Evolutionary conservation across 2,113 vertebrate genomes (phyloP).

Genomic region (Zosterops japonicus): DNA sequence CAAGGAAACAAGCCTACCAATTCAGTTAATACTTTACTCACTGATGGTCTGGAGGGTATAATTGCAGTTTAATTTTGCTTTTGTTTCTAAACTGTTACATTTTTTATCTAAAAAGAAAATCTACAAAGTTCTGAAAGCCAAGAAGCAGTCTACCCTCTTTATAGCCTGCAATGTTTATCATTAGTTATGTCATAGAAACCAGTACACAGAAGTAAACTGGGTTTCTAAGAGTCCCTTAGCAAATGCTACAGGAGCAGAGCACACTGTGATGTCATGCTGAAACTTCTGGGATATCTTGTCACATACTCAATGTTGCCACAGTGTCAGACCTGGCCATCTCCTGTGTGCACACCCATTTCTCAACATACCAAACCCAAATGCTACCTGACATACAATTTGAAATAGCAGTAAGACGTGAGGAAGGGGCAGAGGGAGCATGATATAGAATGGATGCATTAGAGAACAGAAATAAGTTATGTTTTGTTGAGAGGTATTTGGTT

Average conservation of each 20-base stretch:
- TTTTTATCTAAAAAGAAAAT: neutral
- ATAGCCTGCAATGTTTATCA: neutral
- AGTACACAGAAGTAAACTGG: neutral
- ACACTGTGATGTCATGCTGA: neutral
- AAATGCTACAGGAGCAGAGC: neutral
- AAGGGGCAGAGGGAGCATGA: neutral
- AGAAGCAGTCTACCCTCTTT: neutral
- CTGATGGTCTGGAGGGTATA: neutral
- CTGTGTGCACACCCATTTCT: neutral
- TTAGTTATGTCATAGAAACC: neutral
- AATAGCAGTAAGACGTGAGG: neutral
- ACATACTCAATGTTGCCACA: accelerated
- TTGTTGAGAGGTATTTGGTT: neutral
- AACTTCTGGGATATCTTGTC: neutral
- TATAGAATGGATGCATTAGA: neutral
- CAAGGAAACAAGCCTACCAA: neutral
- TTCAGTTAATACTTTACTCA: neutral
- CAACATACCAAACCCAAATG: neutral
- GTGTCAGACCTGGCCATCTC: neutral
- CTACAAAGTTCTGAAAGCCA: neutral
- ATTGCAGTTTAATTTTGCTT: neutral
- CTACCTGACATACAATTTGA: neutral
- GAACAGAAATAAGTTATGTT: neutral
- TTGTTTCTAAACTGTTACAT: neutral
- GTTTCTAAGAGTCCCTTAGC: neutral